A percentile compares a stretch with the other conserved stretches of the same genome.
Conservation (phyloP, 2,797 vertebrate species). For the Poeciliopsis turneri region DNA sequence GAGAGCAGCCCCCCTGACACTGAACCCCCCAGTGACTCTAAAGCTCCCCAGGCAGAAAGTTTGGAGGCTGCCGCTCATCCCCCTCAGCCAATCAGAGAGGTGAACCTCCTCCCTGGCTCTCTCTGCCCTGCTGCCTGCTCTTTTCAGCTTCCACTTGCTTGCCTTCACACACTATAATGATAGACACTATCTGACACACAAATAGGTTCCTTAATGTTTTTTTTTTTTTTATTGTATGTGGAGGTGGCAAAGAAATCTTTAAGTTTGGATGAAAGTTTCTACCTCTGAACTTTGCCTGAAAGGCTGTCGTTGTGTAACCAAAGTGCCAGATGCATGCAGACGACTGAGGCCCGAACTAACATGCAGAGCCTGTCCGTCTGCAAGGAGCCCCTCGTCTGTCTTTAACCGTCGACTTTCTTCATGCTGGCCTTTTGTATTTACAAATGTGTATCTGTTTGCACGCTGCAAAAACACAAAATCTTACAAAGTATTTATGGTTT, state of each 20-base stretch:
- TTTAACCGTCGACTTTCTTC: constrained; percentile 48
- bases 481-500: too few relatives aligned
- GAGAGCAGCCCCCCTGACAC: constrained; percentile 38
- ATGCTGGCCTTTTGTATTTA: background rate
- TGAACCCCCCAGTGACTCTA: constrained; percentile 50
- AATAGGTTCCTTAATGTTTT: constrained; percentile 7
- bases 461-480: too few relatives aligned
- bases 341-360: constrained; percentile 71
- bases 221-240: background rate
- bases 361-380: constrained; percentile 15
- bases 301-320: constrained; percentile 34
- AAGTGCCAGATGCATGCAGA: constrained; percentile 64
- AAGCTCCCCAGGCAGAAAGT: constrained; percentile 52
- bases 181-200: constrained; percentile 42
- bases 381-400: constrained; percentile 21
- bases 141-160: constrained; percentile 69
- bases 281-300: background rate
- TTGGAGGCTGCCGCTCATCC: constrained; percentile 58
- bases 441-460: constrained; percentile 11
- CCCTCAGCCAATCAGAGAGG: constrained; percentile 78
- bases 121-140: constrained; percentile 60
- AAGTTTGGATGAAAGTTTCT: background rate
- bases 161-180: constrained; percentile 50
- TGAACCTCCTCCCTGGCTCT: constrained; percentile 70
- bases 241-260: background rate